Percentiles rank a stretch among this genome's conserved stretches.
phyloP scores from a whole-genome alignment of 1,140 invertebrate genomes.

The Radopholus similis region DNA sequence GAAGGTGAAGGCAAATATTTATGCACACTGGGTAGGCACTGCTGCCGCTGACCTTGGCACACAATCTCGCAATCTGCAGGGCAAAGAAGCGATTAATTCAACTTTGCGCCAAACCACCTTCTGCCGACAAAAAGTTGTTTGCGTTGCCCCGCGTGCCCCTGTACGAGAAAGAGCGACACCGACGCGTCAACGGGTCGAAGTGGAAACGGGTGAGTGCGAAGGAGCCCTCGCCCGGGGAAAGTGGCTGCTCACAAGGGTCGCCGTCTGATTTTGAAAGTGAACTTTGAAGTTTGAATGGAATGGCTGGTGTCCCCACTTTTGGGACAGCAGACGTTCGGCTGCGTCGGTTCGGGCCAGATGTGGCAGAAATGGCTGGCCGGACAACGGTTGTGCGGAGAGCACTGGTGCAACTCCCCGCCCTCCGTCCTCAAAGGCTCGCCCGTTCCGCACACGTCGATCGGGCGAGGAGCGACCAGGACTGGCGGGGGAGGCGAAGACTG shows the following conservation, averaged over 20 bases:
- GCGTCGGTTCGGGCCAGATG: constrained; percentile 23
- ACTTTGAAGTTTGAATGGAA: not conserved
- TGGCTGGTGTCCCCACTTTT: constrained; percentile 32
- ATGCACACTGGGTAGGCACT: not conserved
- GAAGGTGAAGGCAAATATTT: constrained; percentile 32
- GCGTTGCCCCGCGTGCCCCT: constrained; percentile 51
- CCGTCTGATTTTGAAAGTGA: constrained; percentile 43
- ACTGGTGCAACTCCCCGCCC: constrained; percentile 20
- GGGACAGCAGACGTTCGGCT: constrained; percentile 51
- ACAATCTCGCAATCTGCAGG: constrained; percentile 57
- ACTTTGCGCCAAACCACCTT: no score
- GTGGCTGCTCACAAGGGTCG: constrained; percentile 48
- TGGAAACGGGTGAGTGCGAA: constrained; percentile 48
- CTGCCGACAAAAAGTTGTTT: constrained; percentile 53
- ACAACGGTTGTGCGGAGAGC: constrained; percentile 26
- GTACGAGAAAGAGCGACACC: constrained; percentile 52
- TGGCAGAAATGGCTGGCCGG: constrained; percentile 54
- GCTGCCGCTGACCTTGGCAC: constrained; percentile 39
- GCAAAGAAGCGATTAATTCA: no score
- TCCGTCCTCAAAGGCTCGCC: constrained; percentile 44
- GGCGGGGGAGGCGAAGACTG: constrained; percentile 3
- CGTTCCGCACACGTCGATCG: constrained; percentile 45
- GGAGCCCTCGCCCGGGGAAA: constrained; percentile 41
- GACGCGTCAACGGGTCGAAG: constrained; percentile 45
- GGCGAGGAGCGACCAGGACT: constrained; percentile 33